A percentile compares a stretch with the other conserved stretches of the same genome.
These are phyloP conservation scores for Gordius sp. DNA, from an alignment of 2,888 invertebrate genomes.

Conservation along the genomic window DNA sequence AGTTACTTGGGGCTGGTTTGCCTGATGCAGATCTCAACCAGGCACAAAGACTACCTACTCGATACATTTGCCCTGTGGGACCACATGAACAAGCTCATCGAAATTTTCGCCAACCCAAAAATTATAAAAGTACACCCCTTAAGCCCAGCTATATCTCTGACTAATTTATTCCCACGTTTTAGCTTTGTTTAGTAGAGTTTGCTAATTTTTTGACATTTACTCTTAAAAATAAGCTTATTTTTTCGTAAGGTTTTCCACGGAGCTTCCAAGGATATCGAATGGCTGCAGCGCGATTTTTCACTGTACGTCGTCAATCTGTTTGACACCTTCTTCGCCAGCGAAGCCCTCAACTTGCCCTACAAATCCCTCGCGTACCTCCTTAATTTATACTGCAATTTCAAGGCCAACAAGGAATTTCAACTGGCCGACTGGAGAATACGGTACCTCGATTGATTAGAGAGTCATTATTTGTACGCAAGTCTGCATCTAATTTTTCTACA, in stretches of 20 bases:
- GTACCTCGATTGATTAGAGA: conserved; percentile 25
- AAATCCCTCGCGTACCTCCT: conserved; percentile 49
- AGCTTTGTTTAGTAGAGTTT: background rate
- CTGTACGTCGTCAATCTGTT: conserved; percentile 85
- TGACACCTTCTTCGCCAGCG: conserved; percentile 53
- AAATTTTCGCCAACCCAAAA: conserved; percentile 59
- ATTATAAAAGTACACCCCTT: conserved; percentile 47
- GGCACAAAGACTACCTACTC: conserved; percentile 52
- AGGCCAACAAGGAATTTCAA: conserved; percentile 64
- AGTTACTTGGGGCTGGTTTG: conserved; percentile 79
- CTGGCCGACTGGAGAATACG: conserved; percentile 76
- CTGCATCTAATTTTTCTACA: too few species aligned
- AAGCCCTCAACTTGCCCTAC: conserved; percentile 41
- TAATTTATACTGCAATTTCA: conserved; percentile 45
- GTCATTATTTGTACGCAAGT: too few species aligned
- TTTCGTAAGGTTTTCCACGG: conserved; percentile 58
- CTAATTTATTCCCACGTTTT: too few species aligned
- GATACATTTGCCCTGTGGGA: conserved; percentile 60
- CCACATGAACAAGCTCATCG: conserved; percentile 52
- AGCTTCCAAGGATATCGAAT: conserved; percentile 54
- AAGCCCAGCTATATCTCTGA: background rate
- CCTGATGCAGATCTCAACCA: conserved; percentile 65
- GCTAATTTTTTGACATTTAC: too few species aligned
- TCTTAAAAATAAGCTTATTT: too few species aligned
- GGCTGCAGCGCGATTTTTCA: conserved; percentile 81